These are phyloP conservation scores for Diceros bicornis DNA, from an alignment of 2,797 vertebrate species.

Conservation along the genomic window DNA sequence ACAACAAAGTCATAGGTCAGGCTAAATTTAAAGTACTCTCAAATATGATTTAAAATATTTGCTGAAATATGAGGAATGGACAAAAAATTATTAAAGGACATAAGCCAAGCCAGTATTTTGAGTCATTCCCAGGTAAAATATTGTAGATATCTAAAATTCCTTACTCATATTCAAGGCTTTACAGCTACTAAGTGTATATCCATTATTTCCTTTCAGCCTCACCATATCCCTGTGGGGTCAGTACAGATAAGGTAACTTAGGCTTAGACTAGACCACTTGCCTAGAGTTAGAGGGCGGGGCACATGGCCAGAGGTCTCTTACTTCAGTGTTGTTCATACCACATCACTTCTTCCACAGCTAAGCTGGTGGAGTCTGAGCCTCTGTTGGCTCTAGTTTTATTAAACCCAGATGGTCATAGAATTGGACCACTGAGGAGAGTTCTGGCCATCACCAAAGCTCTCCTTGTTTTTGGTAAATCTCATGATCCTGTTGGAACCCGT, in stretches of 20 bases:
- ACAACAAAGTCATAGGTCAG: background rate
- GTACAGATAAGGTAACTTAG: background rate
- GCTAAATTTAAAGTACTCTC: constrained; percentile 20
- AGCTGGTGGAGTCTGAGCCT: background rate
- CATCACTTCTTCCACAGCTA: background rate
- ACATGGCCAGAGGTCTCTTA: background rate
- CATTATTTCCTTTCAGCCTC: background rate
- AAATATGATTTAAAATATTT: constrained; percentile 31
- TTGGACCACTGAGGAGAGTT: background rate
- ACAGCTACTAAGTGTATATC: background rate
- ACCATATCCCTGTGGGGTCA: background rate
- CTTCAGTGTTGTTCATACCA: background rate
- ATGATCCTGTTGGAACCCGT: constrained; percentile 29
- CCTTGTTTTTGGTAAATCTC: constrained; percentile 17
- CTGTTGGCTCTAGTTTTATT: background rate
- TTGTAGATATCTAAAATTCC: background rate
- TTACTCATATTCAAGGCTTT: background rate
- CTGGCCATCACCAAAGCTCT: background rate
- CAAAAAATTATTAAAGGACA: constrained; percentile 5
- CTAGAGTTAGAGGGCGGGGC: background rate
- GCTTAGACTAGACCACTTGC: background rate
- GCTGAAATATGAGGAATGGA: constrained; percentile 21
- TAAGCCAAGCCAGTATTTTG: background rate
- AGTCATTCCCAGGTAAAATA: constrained; percentile 7
- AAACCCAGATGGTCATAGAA: constrained; percentile 1